These are phyloP conservation scores for Tetragonula clypearis DNA, from an alignment of 1,140 invertebrate species.

Conservation along the genomic window DNA sequence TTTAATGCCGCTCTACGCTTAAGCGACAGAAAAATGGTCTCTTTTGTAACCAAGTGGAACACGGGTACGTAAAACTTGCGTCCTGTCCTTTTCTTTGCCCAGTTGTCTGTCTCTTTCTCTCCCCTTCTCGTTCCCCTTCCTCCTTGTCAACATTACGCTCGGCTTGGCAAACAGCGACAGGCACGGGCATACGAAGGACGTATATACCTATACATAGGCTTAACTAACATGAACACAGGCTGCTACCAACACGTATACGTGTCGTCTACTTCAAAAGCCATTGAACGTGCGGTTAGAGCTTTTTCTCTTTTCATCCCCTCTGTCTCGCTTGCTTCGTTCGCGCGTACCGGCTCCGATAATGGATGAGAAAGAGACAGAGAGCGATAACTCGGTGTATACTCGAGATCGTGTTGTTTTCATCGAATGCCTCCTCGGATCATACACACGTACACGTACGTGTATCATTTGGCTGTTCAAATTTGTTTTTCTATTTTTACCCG, in stretches of 20 bases:
- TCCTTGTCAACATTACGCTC: slow-evolving; percentile 61
- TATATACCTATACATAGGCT: slow-evolving; percentile 21
- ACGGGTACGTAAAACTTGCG: slow-evolving; percentile 39
- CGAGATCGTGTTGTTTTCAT: slow-evolving; percentile 30
- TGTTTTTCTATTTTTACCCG: slow-evolving; percentile 20
- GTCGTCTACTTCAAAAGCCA: slow-evolving; percentile 38
- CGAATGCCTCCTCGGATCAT: slow-evolving; percentile 4
- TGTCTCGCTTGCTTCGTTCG: slow-evolving; percentile 1
- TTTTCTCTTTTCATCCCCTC: background rate
- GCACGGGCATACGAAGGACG: slow-evolving; percentile 65
- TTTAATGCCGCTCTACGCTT: slow-evolving; percentile 8
- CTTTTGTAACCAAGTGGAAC: slow-evolving; percentile 51
- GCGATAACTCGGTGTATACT: slow-evolving; percentile 14
- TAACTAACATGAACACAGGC: background rate
- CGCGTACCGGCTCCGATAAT: background rate
- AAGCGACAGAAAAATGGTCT: slow-evolving; percentile 48
- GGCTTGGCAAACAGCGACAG: slow-evolving; percentile 69
- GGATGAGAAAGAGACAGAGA: background rate
- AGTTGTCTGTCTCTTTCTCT: slow-evolving; percentile 8
- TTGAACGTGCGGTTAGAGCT: slow-evolving; percentile 41
- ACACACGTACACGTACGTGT: background rate
- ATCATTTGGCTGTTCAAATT: slow-evolving; percentile 25
- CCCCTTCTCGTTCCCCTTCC: slow-evolving; percentile 15
- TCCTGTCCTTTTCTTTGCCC: slow-evolving; percentile 21
- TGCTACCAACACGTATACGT: background rate